Conservation (phyloP, 2,888 invertebrate species). For the Miltochrista miniata region DNA sequence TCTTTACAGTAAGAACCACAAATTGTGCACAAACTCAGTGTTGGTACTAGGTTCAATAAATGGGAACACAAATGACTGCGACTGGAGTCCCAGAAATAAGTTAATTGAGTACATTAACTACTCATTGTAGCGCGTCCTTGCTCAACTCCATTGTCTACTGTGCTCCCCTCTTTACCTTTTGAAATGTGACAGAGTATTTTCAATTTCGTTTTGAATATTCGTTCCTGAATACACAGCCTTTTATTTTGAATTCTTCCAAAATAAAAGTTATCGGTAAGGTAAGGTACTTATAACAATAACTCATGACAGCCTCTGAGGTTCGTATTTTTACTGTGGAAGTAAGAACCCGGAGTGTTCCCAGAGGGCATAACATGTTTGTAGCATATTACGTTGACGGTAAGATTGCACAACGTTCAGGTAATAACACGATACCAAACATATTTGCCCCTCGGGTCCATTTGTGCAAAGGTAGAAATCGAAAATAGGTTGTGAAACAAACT, state of each 20-base stretch:
- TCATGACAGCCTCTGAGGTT: background rate
- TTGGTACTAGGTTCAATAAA: too few relatives aligned
- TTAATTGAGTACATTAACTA: too few relatives aligned
- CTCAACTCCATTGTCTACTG: too few relatives aligned
- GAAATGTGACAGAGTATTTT: too few relatives aligned
- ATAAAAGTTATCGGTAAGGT: background rate
- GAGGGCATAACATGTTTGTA: conserved; percentile 24
- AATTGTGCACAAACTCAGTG: too few relatives aligned
- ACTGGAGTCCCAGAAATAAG: too few relatives aligned
- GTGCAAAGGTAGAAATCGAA: conserved; percentile 32
- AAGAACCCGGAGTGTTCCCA: conserved; percentile 23
- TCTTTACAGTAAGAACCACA: too few relatives aligned
- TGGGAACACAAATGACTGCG: too few relatives aligned
- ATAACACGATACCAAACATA: conserved; percentile 38
- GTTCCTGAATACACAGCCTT: too few relatives aligned
- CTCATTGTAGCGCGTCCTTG: too few relatives aligned
- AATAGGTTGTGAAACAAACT: conserved; percentile 31
- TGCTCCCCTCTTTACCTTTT: too few relatives aligned
- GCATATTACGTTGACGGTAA: conserved; percentile 27
- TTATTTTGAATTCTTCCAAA: background rate
- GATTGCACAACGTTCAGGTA: conserved; percentile 26
- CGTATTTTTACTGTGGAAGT: conserved; percentile 14
- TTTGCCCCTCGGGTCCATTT: conserved; percentile 37
- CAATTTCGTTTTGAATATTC: too few relatives aligned
- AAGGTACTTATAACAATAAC: background rate